Percentiles rank a stretch among this genome's conserved stretches.
Conservation (phyloP, 2,113 vertebrate genomes). For the Aphyosemion australe region DNA sequence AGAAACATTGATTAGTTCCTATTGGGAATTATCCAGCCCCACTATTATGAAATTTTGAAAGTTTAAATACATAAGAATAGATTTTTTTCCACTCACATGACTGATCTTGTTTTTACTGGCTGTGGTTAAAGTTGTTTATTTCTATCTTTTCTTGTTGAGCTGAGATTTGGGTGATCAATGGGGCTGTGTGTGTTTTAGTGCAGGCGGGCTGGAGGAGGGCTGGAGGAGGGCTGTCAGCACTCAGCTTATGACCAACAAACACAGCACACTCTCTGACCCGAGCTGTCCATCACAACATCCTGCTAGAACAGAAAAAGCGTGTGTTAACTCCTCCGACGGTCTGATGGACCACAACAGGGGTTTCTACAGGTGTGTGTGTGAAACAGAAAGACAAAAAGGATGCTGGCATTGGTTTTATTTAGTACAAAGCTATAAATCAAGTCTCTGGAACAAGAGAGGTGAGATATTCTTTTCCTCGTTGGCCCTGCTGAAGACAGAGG, state of each 20-base stretch:
- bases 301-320: not conserved
- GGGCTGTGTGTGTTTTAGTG: conserved; percentile 40
- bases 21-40: no score
- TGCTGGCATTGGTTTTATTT: conserved; percentile 43
- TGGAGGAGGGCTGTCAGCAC: conserved; percentile 84
- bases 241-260: conserved; percentile 72
- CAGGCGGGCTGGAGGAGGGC: conserved; percentile 38
- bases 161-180: conserved; percentile 9
- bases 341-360: conserved; percentile 14
- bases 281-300: conserved; percentile 77
- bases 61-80: no score
- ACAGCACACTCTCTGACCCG: conserved; percentile 78
- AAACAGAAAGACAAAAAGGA: not conserved
- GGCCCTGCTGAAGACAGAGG: conserved; percentile 50
- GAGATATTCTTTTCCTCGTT: conserved; percentile 72
- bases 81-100: no score
- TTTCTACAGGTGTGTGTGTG: conserved; percentile 34
- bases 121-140: not conserved
- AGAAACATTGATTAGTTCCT: no score
- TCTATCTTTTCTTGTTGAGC: not conserved
- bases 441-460: conserved; percentile 68
- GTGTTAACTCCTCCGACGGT: conserved; percentile 45
- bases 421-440: conserved; percentile 63
- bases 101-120: no score
- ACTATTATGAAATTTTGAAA: no score